These are phyloP conservation scores for Platysternon megacephalum DNA, from an alignment of 2,113 vertebrate species.

Conservation along the genomic window DNA sequence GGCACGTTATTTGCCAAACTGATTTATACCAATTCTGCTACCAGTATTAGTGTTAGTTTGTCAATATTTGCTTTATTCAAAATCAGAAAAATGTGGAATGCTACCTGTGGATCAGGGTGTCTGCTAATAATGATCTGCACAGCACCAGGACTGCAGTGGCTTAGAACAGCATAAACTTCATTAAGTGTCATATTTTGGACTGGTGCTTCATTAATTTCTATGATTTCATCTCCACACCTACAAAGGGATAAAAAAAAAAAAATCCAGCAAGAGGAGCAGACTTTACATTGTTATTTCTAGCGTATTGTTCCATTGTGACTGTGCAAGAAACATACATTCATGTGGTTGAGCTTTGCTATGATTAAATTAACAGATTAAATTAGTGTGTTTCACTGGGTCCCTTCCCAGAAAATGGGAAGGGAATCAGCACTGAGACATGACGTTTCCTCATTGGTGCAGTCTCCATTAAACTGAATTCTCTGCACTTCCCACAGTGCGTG, in stretches of 20 bases:
- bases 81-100: neutral
- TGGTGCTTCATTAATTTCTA: slow-evolving; percentile 88
- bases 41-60: neutral
- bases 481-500: neutral
- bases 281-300: neutral
- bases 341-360: neutral
- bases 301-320: neutral
- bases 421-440: neutral
- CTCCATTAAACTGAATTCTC: neutral
- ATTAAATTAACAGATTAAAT: neutral
- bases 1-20: neutral
- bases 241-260: neutral
- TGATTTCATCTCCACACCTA: slow-evolving; percentile 94
- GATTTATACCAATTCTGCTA: neutral
- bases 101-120: slow-evolving; percentile 93
- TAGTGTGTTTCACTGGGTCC: neutral
- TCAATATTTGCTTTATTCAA: neutral
- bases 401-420: neutral
- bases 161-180: slow-evolving; percentile 89
- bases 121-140: slow-evolving; percentile 91
- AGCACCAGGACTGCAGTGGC: slow-evolving; percentile 87
- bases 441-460: neutral
- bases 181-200: slow-evolving; percentile 90
- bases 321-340: neutral
- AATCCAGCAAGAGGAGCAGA: neutral